A percentile compares a stretch with the other conserved stretches of the same genome.
phyloP scores from a whole-genome alignment of 2,113 vertebrate species.

The Phaethornis superciliosus region DNA sequence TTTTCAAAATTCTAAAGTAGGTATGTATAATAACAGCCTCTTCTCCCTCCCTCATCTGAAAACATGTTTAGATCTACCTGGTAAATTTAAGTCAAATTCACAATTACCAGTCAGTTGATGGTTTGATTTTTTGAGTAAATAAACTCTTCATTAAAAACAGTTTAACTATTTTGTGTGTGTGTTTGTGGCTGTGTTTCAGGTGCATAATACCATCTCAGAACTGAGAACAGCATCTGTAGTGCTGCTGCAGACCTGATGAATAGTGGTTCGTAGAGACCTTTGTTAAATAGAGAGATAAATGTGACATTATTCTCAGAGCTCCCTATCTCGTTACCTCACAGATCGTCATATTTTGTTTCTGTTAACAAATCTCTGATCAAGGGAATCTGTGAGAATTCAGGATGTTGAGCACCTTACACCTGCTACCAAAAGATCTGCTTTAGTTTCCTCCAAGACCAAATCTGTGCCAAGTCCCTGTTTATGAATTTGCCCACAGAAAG shows the following conservation, averaged over 20 bases:
- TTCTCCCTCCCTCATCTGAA: not conserved
- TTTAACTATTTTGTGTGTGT: not conserved
- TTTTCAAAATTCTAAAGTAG: not conserved
- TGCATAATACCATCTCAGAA: not conserved
- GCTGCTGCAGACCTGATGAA: not conserved
- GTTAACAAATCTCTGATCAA: not conserved
- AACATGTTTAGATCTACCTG: not conserved
- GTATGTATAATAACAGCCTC: not conserved
- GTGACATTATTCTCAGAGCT: constrained; percentile 6
- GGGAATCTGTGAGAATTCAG: not conserved
- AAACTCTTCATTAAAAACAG: not conserved
- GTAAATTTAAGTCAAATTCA: not conserved
- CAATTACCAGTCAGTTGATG: not conserved
- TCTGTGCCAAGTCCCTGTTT: not conserved
- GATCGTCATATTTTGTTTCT: not conserved
- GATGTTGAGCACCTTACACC: not conserved
- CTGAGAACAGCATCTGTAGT: not conserved
- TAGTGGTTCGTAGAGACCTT: not conserved
- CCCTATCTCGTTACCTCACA: not conserved
- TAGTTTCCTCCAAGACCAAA: not conserved
- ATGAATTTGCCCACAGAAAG: not conserved
- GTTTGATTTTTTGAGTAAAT: not conserved
- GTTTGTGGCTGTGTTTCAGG: not conserved
- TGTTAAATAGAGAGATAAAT: not conserved
- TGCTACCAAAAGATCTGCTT: not conserved